phyloP scores from a whole-genome alignment of 2,113 vertebrate species.

The Nannospalax galili region DNA sequence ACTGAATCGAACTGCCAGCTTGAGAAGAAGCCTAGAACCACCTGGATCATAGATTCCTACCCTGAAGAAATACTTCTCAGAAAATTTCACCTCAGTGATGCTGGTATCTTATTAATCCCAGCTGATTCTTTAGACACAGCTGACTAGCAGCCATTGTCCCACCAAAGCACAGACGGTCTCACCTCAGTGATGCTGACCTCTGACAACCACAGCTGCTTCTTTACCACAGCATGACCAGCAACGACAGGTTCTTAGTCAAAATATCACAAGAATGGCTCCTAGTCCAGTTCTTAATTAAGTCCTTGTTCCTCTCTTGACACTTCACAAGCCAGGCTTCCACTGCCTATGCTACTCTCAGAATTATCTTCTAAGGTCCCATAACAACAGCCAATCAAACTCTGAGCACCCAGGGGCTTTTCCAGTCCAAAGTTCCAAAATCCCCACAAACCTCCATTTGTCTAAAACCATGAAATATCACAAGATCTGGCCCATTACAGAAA shows the following conservation, averaged over 20 bases:
- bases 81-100: neutral
- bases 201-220: neutral
- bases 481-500: neutral
- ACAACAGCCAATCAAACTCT: neutral
- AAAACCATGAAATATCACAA: neutral
- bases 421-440: neutral
- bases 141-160: neutral
- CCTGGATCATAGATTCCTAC: neutral
- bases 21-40: too few relatives aligned
- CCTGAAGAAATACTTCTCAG: neutral
- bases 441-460: neutral
- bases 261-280: neutral
- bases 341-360: too few relatives aligned
- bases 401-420: neutral
- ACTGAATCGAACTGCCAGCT: neutral
- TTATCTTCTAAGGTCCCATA: neutral
- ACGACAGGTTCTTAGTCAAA: neutral
- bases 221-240: neutral
- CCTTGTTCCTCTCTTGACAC: neutral
- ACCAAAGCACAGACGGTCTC: too few relatives aligned
- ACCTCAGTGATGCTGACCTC: neutral
- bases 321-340: neutral
- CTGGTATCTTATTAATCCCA: neutral
- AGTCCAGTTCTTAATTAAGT: neutral
- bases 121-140: neutral